Conservation (phyloP, 2,113 vertebrate genomes). For the Gnathonemus echidnorhynchus region DNA sequence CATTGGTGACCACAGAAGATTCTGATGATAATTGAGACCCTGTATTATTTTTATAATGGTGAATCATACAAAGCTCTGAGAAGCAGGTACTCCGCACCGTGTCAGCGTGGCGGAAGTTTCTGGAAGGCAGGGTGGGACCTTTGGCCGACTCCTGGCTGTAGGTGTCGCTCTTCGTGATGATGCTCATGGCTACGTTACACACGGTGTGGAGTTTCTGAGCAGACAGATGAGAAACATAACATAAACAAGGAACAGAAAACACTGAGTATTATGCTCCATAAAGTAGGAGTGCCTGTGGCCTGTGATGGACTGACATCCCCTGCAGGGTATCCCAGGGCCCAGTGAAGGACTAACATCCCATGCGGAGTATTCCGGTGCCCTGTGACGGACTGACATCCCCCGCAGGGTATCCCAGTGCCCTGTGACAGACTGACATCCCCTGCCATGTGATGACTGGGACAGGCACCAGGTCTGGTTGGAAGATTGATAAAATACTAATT, state of each 20-base stretch:
- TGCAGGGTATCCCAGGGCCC: too few relatives aligned
- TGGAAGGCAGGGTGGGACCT: conserved; percentile 87
- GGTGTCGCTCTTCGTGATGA: conserved; percentile 94
- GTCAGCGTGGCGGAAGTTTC: conserved; percentile 92
- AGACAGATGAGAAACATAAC: conserved; percentile 17
- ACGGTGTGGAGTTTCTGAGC: conserved; percentile 91
- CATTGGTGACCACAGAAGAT: background rate
- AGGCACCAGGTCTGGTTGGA: background rate
- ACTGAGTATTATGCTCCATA: background rate
- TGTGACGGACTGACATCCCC: background rate
- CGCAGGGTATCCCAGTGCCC: too few relatives aligned
- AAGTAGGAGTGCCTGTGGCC: background rate
- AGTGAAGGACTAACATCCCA: background rate
- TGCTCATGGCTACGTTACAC: conserved; percentile 96
- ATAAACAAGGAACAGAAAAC: background rate
- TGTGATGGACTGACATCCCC: background rate
- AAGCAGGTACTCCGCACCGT: conserved; percentile 77
- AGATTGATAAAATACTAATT: background rate
- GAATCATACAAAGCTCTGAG: background rate
- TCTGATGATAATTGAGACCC: background rate
- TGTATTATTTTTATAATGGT: background rate
- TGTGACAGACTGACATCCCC: background rate
- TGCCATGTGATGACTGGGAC: background rate
- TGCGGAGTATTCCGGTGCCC: too few relatives aligned
- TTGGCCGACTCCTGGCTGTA: conserved; percentile 96